Percentiles rank a stretch among this genome's conserved stretches.
phyloP scores from a whole-genome alignment of 2,888 invertebrate genomes.

The Arge pagana region DNA sequence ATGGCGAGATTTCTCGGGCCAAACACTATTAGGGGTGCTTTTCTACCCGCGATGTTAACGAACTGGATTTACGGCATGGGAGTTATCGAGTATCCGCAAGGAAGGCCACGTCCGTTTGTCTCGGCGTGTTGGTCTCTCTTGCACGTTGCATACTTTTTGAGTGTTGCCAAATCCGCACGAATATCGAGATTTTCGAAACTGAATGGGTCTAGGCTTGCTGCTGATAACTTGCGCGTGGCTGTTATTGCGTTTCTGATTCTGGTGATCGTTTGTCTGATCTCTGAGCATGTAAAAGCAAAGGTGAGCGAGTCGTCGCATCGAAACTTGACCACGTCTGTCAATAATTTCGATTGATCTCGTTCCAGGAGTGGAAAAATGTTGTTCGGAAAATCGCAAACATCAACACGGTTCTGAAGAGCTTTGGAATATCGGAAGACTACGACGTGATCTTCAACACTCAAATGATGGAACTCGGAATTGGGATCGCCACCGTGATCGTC shows the following conservation, averaged over 20 bases:
- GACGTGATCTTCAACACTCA: too few species aligned
- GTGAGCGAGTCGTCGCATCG: too few species aligned
- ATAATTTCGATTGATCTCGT: too few species aligned
- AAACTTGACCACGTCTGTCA: too few species aligned
- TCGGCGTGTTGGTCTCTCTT: constrained; percentile 3
- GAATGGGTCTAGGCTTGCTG: not conserved
- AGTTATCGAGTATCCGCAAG: constrained; percentile 21
- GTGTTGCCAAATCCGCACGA: not conserved
- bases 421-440: too few species aligned
- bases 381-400: too few species aligned
- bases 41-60: constrained; percentile 23
- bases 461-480: too few species aligned
- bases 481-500: too few species aligned
- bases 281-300: not conserved
- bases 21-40: constrained; percentile 19
- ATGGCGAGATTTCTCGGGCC: constrained; percentile 12
- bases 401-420: too few species aligned
- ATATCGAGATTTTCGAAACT: not conserved
- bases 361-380: too few species aligned
- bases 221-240: not conserved
- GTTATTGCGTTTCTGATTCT: not conserved
- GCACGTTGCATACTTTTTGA: not conserved
- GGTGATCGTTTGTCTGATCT: not conserved
- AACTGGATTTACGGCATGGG: constrained; percentile 28
- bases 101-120: not conserved